Base-by-base conservation (phyloP, 2,113 vertebrate genomes). In the Chaenocephalus aceratus region DNA sequence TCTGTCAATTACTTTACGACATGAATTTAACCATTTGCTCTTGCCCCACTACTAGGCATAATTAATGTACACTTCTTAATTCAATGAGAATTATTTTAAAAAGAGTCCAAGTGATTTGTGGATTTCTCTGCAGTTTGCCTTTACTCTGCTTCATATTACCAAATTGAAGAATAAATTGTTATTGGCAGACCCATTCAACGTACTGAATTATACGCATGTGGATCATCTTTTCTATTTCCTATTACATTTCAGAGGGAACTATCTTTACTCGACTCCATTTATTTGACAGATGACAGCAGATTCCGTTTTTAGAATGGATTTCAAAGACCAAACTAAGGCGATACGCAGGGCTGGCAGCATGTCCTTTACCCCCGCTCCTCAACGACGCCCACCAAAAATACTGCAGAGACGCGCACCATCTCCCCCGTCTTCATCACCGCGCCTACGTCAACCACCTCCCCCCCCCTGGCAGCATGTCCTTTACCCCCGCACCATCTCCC, bases 21-120 rank as follows among this genome's bases (percentile, higher is more conserved):
- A 11, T 80, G 14, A 80, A 74, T 62, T 64, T 1, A 69, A 52
- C 30, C 57, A 63, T 52, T 52, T 13, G 54, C 18, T 65, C 23
- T 58, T 36, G 30, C 48, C 65, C n/a, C 77, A 34, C 26, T 62
- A 56, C 57, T 71, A 30, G 67, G 46, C 14, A 65, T 41, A 65
- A 21, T 26, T 44, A 45, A 21, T 72, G 41, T 68, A 62, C 52
- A 23, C 36, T 54, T 51, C 46, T 54, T n/a, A 72, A 75, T 41
- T 65, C 44, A 15, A 26, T 52, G 65, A 14, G 66, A 86, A 82
- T 78, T 23, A 61, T 74, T 60, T 86, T 78, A 84, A 89, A 83
- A 69, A 53, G 0, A 12, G 12, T 69, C 9, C 65, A 74, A 52
- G 30, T 41, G 13, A 64, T 26, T 15, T 76, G 59, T 80, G 34